Evolutionary conservation across 2,797 vertebrate species (phyloP).

Genomic region (Crocodylus rhombifer): DNA sequence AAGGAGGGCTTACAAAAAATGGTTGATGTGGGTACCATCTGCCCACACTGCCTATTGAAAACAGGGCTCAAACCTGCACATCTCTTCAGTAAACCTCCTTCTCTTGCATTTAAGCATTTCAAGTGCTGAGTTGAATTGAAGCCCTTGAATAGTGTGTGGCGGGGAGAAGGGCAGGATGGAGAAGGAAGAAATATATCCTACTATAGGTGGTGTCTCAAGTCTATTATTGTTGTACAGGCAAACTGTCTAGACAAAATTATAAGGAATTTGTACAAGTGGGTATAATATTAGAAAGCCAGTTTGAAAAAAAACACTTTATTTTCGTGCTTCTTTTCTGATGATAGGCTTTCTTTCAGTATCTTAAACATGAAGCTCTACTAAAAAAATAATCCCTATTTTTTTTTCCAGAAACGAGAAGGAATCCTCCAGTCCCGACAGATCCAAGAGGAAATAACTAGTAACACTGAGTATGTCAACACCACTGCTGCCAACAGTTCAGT

Average conservation of each 20-base stretch:
- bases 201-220: conserved; percentile 61
- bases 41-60: conserved; percentile 31
- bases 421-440: conserved; percentile 97
- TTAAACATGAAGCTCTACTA: conserved; percentile 46
- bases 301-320: not conserved
- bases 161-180: conserved; percentile 53
- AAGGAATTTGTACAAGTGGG: conserved; percentile 14
- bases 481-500: conserved; percentile 70
- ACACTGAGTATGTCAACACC: conserved; percentile 94
- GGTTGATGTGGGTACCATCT: conserved; percentile 9
- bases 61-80: conserved; percentile 24
- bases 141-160: conserved; percentile 47
- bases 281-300: conserved; percentile 26
- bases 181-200: conserved; percentile 50
- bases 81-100: conserved; percentile 46
- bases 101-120: conserved; percentile 54
- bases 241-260: conserved; percentile 60
- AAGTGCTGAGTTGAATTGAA: conserved; percentile 43
- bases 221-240: conserved; percentile 31
- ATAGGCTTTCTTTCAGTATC: conserved; percentile 30
- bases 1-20: not conserved
- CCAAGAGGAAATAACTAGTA: conserved; percentile 98
- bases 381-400: conserved; percentile 38
- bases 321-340: conserved; percentile 15
- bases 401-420: conserved; percentile 95